Percentiles rank a stretch among this genome's conserved stretches.
Conservation (phyloP, 1,140 invertebrate species). For the Carposina sasakii region DNA sequence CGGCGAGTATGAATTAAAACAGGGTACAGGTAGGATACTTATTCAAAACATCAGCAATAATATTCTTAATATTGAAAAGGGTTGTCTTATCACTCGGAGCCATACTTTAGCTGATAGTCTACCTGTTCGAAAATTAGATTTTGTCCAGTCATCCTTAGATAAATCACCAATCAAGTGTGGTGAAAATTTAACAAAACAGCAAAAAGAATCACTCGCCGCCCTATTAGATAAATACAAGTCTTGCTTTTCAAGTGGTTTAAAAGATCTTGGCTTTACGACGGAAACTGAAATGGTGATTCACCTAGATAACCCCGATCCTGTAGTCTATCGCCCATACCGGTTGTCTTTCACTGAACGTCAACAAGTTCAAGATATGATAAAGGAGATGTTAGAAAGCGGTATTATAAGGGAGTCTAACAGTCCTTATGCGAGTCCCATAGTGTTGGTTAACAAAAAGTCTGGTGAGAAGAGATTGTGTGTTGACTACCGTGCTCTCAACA, state of each 20-base stretch:
- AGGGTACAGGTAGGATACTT: background rate
- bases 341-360: conserved; percentile 10
- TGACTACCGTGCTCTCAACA: conserved; percentile 22
- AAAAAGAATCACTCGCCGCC: background rate
- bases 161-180: background rate
- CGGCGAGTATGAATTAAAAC: conserved; percentile 1
- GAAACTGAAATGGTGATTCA: conserved; percentile 2
- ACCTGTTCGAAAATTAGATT: background rate
- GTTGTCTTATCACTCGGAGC: background rate
- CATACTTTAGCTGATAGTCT: background rate
- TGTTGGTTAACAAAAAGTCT: conserved; percentile 19
- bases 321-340: conserved; percentile 10
- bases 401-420: conserved; percentile 17
- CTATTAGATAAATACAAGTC: background rate
- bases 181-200: background rate
- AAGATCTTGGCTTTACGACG: conserved; percentile 4
- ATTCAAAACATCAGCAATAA: background rate
- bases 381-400: conserved; percentile 13
- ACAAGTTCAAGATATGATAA: conserved; percentile 9
- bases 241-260: background rate
- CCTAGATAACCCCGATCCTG: conserved; percentile 2
- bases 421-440: conserved; percentile 15
- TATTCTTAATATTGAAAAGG: background rate
- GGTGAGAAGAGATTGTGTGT: conserved; percentile 19
- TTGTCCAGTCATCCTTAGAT: background rate